Evolutionary conservation across 2,888 invertebrate genomes (phyloP).

Genomic region (Hetaerina titia): DNA sequence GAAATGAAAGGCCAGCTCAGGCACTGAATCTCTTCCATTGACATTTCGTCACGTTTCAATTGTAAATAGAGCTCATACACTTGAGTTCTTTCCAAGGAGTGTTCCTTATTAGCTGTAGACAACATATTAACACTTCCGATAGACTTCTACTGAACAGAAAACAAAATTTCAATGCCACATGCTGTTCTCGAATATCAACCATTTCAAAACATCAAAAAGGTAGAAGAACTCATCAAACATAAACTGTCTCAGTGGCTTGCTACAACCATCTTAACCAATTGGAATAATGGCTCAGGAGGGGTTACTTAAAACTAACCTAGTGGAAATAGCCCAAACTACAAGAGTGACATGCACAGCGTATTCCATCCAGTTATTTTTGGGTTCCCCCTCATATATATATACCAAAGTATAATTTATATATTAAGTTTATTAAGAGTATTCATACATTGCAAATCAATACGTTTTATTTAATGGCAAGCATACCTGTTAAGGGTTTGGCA

Average conservation of each 20-base stretch:
- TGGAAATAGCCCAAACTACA: not conserved
- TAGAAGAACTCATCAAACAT: not conserved
- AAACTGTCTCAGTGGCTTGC: not conserved
- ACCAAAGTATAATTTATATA: too few relatives aligned
- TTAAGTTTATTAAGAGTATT: not conserved
- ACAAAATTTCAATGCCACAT: not conserved
- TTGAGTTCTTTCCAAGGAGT: not conserved
- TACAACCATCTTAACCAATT: not conserved
- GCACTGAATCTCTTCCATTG: not conserved
- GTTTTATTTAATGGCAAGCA: not conserved
- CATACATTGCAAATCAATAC: not conserved
- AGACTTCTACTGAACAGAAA: not conserved
- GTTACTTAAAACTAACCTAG: not conserved
- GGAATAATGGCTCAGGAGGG: not conserved
- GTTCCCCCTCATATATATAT: too few relatives aligned
- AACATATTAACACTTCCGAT: not conserved
- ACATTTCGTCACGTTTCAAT: not conserved
- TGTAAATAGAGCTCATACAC: not conserved
- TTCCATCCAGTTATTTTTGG: too few relatives aligned
- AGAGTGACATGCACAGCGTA: too few relatives aligned
- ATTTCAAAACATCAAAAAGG: not conserved
- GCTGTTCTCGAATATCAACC: not conserved
- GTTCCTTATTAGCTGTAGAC: not conserved
- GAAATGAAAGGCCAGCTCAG: not conserved
- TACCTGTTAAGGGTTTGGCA: slow-evolving; percentile 78